phyloP scores from a whole-genome alignment of 2,888 invertebrate genomes.

The Pinctada fucata region DNA sequence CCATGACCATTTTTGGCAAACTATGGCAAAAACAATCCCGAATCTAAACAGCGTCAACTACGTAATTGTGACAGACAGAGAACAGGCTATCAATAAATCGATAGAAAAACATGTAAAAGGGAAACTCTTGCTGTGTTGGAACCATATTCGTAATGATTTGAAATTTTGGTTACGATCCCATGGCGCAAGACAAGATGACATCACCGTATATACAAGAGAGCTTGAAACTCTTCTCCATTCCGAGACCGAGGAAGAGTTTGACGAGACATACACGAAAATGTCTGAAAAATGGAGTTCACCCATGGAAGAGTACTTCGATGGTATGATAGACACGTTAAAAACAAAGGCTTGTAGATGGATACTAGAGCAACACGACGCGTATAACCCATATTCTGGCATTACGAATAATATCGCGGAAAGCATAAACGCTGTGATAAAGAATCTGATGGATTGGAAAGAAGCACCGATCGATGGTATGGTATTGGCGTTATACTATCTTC shows the following conservation, averaged over 20 bases:
- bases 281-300: slow-evolving; percentile 11
- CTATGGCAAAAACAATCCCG: background rate
- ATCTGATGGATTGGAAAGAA: slow-evolving; percentile 23
- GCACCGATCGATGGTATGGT: slow-evolving; percentile 30
- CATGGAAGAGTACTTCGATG: background rate
- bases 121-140: slow-evolving; percentile 15
- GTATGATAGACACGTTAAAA: background rate
- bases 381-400: slow-evolving; percentile 30
- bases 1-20: slow-evolving; percentile 17
- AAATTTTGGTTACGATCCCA: slow-evolving; percentile 17
- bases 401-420: slow-evolving; percentile 38
- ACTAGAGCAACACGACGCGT: slow-evolving; percentile 21
- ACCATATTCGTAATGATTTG: slow-evolving; percentile 17
- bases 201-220: background rate
- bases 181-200: slow-evolving; percentile 13
- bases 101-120: slow-evolving; percentile 1
- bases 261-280: background rate
- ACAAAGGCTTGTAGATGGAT: slow-evolving; percentile 16
- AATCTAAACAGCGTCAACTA: background rate
- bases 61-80: slow-evolving; percentile 18
- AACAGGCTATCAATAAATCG: background rate
- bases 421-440: slow-evolving; percentile 31
- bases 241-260: background rate
- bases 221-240: background rate
- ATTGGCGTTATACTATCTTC: slow-evolving; percentile 33